phyloP scores from a whole-genome alignment of 2,888 invertebrate genomes.

The Platerodrilus igneus region DNA sequence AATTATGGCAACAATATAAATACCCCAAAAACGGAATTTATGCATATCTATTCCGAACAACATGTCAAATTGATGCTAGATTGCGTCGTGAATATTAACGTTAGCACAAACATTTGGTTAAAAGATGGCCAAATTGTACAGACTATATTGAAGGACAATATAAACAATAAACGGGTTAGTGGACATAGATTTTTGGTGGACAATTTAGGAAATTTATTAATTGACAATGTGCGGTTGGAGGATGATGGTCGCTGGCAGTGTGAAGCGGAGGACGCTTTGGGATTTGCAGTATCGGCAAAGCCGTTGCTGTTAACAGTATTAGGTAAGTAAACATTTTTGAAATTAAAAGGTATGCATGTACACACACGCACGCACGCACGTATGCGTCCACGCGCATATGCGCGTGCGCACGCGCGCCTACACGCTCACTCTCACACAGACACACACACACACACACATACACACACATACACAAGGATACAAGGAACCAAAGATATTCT shows the following conservation, averaged over 20 bases:
- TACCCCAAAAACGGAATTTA: slow-evolving; percentile 10
- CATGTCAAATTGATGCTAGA: slow-evolving; percentile 53
- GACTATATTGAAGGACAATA: slow-evolving; percentile 45
- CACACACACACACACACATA: too few species aligned
- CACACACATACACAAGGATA: too few species aligned
- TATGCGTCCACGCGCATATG: too few species aligned
- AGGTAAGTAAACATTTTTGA: too few species aligned
- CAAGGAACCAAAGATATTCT: too few species aligned
- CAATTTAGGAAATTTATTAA: slow-evolving; percentile 50
- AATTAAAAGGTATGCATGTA: too few species aligned
- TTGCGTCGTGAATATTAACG: slow-evolving; percentile 57
- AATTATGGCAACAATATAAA: slow-evolving; percentile 35
- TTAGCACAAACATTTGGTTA: slow-evolving; percentile 55
- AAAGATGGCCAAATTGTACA: slow-evolving; percentile 55
- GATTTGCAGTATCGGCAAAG: slow-evolving; percentile 60
- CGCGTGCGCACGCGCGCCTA: too few species aligned
- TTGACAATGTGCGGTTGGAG: slow-evolving; percentile 56
- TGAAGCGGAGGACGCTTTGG: slow-evolving; percentile 59
- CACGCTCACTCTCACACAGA: too few species aligned
- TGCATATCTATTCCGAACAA: slow-evolving; percentile 52
- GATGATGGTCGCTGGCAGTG: slow-evolving; percentile 72
- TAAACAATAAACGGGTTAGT: slow-evolving; percentile 45
- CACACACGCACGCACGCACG: too few species aligned
- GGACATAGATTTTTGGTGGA: slow-evolving; percentile 50
- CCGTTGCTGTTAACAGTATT: slow-evolving; percentile 62